Conservation (phyloP, 2,888 invertebrate species). For the Linnaemya vulpina region DNA sequence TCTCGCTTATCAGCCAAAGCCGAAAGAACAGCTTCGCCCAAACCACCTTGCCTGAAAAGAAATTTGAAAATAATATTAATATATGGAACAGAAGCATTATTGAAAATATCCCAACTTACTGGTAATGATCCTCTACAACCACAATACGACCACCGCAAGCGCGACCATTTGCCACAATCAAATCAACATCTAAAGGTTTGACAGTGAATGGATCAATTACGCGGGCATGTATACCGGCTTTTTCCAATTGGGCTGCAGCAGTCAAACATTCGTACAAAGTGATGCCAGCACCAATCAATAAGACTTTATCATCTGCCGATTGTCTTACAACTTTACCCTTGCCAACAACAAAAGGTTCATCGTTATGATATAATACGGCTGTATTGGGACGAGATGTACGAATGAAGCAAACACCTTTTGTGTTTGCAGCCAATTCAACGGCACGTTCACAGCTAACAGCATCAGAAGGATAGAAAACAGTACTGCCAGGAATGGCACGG, state of each 20-base stretch:
- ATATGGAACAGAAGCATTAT: not conserved
- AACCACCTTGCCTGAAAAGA: conserved; percentile 87
- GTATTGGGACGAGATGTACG: conserved; percentile 97
- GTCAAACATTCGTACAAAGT: conserved; percentile 95
- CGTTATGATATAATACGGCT: conserved; percentile 91
- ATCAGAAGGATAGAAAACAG: conserved; percentile 93
- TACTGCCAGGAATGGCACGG: conserved; percentile 92
- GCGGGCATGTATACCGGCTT: conserved; percentile 89
- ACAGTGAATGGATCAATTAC: conserved; percentile 98
- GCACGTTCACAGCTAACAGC: conserved; percentile 97
- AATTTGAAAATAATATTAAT: conserved; percentile 25
- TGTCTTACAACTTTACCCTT: conserved; percentile 91
- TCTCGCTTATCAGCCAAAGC: conserved; percentile 89
- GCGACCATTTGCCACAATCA: conserved; percentile 89
- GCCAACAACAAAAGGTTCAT: conserved; percentile 91
- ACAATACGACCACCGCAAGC: conserved; percentile 92
- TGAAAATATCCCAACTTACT: conserved; percentile 85
- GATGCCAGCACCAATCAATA: conserved; percentile 96
- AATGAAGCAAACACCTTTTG: conserved; percentile 96
- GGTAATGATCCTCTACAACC: conserved; percentile 99
- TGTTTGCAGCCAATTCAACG: conserved; percentile 97
- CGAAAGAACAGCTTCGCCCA: conserved; percentile 96
- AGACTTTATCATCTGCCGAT: conserved; percentile 89
- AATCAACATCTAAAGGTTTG: conserved; percentile 94
- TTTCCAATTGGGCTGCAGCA: conserved; percentile 90